A percentile compares a stretch with the other conserved stretches of the same genome.
Conservation (phyloP, 1,140 invertebrate genomes). For the Acyrthosiphon pisum region DNA sequence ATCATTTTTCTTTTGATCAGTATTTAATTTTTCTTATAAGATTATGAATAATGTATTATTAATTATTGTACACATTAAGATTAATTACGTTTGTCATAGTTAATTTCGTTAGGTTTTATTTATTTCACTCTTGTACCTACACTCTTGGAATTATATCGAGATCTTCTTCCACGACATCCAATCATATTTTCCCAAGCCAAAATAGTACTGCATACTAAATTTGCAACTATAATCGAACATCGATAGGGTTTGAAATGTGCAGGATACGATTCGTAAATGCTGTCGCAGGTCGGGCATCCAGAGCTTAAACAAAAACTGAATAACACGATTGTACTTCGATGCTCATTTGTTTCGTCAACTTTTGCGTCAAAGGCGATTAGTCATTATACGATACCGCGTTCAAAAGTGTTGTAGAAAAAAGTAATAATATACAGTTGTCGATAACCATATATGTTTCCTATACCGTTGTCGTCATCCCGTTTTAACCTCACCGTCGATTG, state of each 20-base stretch:
- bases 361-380: not conserved
- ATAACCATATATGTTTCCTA: no score
- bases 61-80: not conserved
- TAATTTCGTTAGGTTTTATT: not conserved
- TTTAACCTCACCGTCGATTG: not conserved
- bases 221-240: not conserved
- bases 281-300: not conserved
- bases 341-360: not conserved
- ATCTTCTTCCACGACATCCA: not conserved
- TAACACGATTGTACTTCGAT: not conserved
- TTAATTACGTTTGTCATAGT: not conserved
- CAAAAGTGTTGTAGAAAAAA: not conserved
- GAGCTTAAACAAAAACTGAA: not conserved
- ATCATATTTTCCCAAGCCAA: not conserved
- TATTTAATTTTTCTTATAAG: not conserved
- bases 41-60: not conserved
- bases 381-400: not conserved
- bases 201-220: not conserved
- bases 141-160: not conserved
- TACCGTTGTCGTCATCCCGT: no score
- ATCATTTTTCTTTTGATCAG: not conserved
- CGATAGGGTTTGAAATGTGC: not conserved
- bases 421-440: no score
- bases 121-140: not conserved
- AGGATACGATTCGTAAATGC: no score